Conservation (phyloP, 2,888 invertebrate genomes). For the Orthosia incerta region DNA sequence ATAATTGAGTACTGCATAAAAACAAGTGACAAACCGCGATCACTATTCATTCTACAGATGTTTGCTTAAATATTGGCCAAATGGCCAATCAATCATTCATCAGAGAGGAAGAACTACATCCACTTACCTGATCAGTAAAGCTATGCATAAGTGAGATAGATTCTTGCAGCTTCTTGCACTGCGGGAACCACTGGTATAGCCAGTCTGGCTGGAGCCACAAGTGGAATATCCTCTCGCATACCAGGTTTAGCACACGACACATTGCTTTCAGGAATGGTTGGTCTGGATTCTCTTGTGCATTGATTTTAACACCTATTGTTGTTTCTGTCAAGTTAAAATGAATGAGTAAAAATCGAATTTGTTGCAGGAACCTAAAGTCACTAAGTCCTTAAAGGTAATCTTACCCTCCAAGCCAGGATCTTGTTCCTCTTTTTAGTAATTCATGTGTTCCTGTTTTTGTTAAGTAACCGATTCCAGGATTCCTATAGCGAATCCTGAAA, state of each 20-base stretch:
- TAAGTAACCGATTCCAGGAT: too few species aligned
- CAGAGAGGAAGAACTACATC: neutral
- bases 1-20: neutral
- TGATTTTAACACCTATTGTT: constrained; percentile 84
- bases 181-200: constrained; percentile 89
- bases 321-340: constrained; percentile 75
- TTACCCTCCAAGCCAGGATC: too few species aligned
- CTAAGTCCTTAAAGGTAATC: too few species aligned
- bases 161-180: constrained; percentile 87
- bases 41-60: neutral
- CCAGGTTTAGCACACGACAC: constrained; percentile 74
- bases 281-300: constrained; percentile 80
- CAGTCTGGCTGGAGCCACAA: constrained; percentile 89
- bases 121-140: constrained; percentile 89
- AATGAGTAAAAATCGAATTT: too few species aligned
- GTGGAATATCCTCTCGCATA: constrained; percentile 84
- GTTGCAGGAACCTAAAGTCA: too few species aligned
- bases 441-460: too few species aligned
- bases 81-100: too few species aligned
- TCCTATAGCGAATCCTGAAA: too few species aligned
- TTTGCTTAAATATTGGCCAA: neutral
- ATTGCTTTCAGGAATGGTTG: constrained; percentile 79
- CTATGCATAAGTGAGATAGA: constrained; percentile 90
- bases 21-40: too few species aligned
- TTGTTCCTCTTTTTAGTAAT: too few species aligned